Percentiles rank a stretch among this genome's conserved stretches.
phyloP scores from a whole-genome alignment of 2,888 invertebrate genomes.

The Macrosiphum euphorbiae region DNA sequence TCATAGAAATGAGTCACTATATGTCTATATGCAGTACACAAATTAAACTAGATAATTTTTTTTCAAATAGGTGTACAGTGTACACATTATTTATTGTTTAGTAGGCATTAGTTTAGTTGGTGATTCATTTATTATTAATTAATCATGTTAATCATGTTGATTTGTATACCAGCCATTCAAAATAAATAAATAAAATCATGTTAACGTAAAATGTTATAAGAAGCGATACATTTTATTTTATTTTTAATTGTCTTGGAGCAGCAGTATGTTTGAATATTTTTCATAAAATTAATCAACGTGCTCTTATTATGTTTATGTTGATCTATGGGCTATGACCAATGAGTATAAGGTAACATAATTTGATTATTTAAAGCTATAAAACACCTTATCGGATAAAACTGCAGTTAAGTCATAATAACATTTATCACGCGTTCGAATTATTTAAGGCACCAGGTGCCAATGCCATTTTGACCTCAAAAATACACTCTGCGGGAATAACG shows the following conservation, averaged over 20 bases:
- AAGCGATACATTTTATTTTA: neutral
- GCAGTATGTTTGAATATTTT: neutral
- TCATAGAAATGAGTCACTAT: neutral
- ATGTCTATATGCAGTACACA: neutral
- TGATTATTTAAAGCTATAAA: slow-evolving; percentile 15
- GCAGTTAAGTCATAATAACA: neutral
- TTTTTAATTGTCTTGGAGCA: neutral
- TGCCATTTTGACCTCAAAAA: too few relatives aligned
- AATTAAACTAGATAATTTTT: neutral
- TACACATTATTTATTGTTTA: neutral
- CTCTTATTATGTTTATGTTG: neutral
- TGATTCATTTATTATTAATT: neutral
- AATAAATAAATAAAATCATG: too few relatives aligned
- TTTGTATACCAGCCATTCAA: too few relatives aligned
- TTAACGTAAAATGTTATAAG: neutral
- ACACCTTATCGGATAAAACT: neutral
- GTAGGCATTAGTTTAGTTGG: neutral
- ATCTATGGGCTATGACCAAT: neutral
- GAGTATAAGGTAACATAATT: neutral
- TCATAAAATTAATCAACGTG: neutral
- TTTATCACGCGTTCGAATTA: neutral
- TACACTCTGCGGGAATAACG: too few relatives aligned
- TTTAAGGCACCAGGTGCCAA: too few relatives aligned
- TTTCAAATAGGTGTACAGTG: neutral
- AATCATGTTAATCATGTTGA: too few relatives aligned